These are phyloP conservation scores for Margarornis squamiger DNA, from an alignment of 2,797 vertebrate species.

Conservation along the genomic window DNA sequence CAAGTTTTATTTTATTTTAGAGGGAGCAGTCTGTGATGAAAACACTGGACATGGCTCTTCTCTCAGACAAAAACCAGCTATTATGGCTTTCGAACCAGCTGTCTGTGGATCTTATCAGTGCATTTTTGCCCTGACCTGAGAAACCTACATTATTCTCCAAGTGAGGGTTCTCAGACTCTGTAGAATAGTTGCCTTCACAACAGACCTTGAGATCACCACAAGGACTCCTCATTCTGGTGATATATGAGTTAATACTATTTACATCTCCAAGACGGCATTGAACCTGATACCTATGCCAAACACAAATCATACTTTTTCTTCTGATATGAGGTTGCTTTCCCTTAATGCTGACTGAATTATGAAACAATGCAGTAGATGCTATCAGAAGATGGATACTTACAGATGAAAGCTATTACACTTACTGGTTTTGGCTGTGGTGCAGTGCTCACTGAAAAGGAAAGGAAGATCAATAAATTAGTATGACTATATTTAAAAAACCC, in stretches of 20 bases:
- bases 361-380: background rate
- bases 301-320: background rate
- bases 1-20: background rate
- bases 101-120: background rate
- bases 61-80: background rate
- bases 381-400: background rate
- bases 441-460: constrained; percentile 89
- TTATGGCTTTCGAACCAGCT: background rate
- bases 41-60: background rate
- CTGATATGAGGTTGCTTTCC: background rate
- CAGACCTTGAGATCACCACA: background rate
- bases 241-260: background rate
- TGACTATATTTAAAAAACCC: background rate
- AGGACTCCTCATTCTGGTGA: background rate
- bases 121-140: background rate
- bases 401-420: constrained; percentile 66
- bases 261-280: background rate
- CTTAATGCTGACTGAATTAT: background rate
- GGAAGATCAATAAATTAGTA: constrained; percentile 40
- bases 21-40: background rate
- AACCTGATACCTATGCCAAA: background rate
- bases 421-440: constrained; percentile 93
- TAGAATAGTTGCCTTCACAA: background rate
- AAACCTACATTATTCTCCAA: background rate
- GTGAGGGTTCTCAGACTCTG: background rate